Conservation (phyloP, 2,113 vertebrate genomes). For the Cheirogaleus medius region DNA sequence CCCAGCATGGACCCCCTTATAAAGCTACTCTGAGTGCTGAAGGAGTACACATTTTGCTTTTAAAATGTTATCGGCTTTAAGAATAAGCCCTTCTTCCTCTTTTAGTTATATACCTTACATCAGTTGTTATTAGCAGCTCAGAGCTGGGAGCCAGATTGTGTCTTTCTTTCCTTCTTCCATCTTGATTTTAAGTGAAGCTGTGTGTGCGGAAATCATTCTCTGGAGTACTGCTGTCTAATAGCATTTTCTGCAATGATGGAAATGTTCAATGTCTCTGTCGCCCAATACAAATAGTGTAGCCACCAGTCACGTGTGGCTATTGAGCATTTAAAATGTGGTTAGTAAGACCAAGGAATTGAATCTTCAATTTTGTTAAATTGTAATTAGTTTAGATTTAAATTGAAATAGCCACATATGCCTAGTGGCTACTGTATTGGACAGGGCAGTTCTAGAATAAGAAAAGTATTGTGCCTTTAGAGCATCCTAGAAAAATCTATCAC, state of each 20-base stretch:
- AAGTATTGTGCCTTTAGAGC: slow-evolving; percentile 3
- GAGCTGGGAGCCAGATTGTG: background rate
- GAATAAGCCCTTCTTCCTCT: background rate
- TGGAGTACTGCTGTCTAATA: background rate
- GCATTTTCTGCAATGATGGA: slow-evolving; percentile 22
- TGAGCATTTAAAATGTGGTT: slow-evolving; percentile 8
- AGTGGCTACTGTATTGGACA: background rate
- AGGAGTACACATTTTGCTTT: background rate
- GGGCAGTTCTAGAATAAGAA: slow-evolving; percentile 2
- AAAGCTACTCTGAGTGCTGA: background rate
- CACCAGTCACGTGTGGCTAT: background rate
- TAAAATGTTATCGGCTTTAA: background rate
- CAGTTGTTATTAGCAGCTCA: background rate
- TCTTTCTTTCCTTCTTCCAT: background rate
- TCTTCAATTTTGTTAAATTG: slow-evolving; percentile 34
- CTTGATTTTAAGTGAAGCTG: slow-evolving; percentile 20
- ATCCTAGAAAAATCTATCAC: slow-evolving; percentile 11
- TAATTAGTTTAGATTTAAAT: slow-evolving; percentile 28
- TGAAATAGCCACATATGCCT: background rate
- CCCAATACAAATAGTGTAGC: background rate
- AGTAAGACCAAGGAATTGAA: slow-evolving; percentile 11
- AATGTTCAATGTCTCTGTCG: background rate
- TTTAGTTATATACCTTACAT: background rate
- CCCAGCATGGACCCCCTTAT: background rate
- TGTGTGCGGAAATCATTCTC: background rate